Base-by-base conservation (phyloP, 2,888 invertebrate species). In the Phaedon cochleariae region DNA sequence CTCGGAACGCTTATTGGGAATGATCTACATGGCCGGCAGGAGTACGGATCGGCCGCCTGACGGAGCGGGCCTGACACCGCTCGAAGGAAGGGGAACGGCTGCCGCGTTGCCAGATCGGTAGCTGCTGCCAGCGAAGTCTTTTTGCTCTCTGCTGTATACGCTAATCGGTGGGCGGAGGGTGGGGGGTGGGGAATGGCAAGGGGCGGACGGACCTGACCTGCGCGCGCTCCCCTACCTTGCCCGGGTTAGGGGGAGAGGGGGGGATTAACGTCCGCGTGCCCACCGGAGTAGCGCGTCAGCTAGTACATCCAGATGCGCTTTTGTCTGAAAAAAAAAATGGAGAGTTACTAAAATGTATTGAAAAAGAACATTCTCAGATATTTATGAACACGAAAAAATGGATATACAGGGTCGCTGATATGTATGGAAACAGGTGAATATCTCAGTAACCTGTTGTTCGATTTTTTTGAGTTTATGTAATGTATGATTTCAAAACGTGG, bases 211-310 rank as follows among this genome's bases (percentile, higher is more conserved):
- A 81, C 82, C 81, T 81, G 82, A 82, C 81, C 73, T 77, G 49
- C 22, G 73, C 41, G 76, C 77, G 76, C 77, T 68, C 77, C 80
- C 77, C 73, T 73, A 70, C 73, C 71, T 73, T 66, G 73, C 75
- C 76, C 73, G 68, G 71, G 54, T 21, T 46, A 46, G 59, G 55
- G 54, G 49, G 41, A 46, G 68, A 62, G 60, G 69, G 64, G 60
- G 69, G 70, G 72, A 67, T 78, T 94, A 95, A 87, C 95, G 95
- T 80, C 96, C 96, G 85, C 96, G 89, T 83, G 95, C 95, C 96
- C 96, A 96, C 84, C 96, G 90, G 77, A 96, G 87, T 78, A 96
- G 88, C 82, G 96, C 96, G 86, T 96, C 96, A 74, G 96, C 96
- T 84, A 96, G 85, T 76, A 96, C 95, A 86, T 96, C 96, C 86